A percentile compares a stretch with the other conserved stretches of the same genome.
Conservation (phyloP, 2,888 invertebrate species). For the Hirtodrosophila confusa region DNA sequence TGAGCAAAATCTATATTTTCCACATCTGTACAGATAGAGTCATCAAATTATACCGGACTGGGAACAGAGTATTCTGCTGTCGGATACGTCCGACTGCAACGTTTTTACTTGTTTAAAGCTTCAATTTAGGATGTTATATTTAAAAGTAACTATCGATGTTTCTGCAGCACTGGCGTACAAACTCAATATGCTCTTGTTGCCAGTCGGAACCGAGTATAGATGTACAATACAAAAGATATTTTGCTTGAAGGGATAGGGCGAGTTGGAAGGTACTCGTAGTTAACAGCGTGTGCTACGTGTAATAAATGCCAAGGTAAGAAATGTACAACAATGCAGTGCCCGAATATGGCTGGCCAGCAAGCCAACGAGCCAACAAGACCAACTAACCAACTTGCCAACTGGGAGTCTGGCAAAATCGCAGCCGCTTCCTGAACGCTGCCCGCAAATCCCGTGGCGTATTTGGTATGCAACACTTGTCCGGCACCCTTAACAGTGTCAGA, state of each 20-base stretch:
- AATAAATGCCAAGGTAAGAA: constrained; percentile 46
- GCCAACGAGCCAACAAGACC: background rate
- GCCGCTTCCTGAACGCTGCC: constrained; percentile 20
- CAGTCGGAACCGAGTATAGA: background rate
- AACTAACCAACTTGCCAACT: background rate
- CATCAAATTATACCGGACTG: too few species aligned
- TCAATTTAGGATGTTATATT: too few species aligned
- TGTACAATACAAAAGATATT: constrained; percentile 11
- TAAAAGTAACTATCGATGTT: too few species aligned
- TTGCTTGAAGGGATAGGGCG: background rate
- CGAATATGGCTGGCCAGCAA: constrained; percentile 11
- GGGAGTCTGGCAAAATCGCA: background rate
- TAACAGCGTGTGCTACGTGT: constrained; percentile 56
- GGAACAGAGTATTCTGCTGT: too few species aligned
- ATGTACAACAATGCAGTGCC: constrained; percentile 33
- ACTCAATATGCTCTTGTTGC: too few species aligned
- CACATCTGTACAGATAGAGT: too few species aligned
- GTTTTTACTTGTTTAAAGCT: too few species aligned
- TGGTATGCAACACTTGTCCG: constrained; percentile 70
- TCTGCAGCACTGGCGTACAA: too few species aligned
- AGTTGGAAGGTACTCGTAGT: background rate
- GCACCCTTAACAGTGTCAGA: constrained; percentile 61
- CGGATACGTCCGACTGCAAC: too few species aligned
- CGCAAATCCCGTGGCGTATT: constrained; percentile 46
- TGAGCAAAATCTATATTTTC: too few species aligned